Percentiles rank a stretch among this genome's conserved stretches.
Evolutionary conservation across 2,888 invertebrate genomes (phyloP).

Genomic region (Lithophane leautieri): DNA sequence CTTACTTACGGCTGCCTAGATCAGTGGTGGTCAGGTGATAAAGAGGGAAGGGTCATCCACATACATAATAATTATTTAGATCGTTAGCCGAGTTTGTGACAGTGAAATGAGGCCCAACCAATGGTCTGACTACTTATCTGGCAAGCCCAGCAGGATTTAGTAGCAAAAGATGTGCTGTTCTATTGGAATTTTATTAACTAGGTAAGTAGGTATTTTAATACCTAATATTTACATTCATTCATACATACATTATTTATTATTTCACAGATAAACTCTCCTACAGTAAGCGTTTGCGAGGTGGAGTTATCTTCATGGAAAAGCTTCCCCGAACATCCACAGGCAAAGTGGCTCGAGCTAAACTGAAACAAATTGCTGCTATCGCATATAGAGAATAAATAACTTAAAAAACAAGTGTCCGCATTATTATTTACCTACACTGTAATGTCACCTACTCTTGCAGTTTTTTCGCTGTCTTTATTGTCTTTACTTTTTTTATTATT

Average conservation of each 20-base stretch:
- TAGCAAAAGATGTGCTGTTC: neutral
- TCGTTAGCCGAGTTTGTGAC: neutral
- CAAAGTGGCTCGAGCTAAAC: conserved; percentile 73
- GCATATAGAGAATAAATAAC: conserved; percentile 62
- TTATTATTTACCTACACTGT: neutral
- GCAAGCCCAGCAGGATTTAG: neutral
- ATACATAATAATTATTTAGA: neutral
- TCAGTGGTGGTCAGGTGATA: neutral
- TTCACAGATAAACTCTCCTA: conserved; percentile 77
- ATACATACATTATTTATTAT: neutral
- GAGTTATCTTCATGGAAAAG: conserved; percentile 77
- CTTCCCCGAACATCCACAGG: conserved; percentile 77
- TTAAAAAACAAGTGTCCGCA: neutral
- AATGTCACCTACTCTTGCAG: no score
- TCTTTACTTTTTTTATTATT: no score
- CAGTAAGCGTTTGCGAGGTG: conserved; percentile 79
- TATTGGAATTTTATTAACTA: neutral
- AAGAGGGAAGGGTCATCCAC: neutral
- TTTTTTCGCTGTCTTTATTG: neutral
- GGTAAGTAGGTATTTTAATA: neutral
- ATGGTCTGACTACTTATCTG: neutral
- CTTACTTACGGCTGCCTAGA: neutral
- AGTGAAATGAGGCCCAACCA: neutral
- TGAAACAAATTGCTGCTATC: conserved; percentile 63
- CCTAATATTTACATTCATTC: neutral